Percentiles rank a stretch among this genome's conserved stretches.
Conservation (phyloP, 2,113 vertebrate species). For the Pungitius pungitius region DNA sequence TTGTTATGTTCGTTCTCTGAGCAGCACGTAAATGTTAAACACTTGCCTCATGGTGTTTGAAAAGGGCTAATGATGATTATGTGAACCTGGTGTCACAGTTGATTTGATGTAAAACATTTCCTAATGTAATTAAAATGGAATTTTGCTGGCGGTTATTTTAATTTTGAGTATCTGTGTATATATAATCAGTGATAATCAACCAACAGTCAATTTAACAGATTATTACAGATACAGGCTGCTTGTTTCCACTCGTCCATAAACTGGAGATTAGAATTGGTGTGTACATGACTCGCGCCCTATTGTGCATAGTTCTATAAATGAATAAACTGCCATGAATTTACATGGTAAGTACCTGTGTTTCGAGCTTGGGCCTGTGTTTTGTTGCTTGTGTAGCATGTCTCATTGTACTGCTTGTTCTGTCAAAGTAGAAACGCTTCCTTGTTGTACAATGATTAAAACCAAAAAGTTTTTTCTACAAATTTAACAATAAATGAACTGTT, state of each 20-base stretch:
- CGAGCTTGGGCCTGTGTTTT: not conserved
- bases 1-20: conserved; percentile 24
- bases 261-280: not conserved
- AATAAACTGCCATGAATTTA: not conserved
- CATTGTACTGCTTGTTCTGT: not conserved
- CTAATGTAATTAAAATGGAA: not conserved
- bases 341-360: not conserved
- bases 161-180: not conserved
- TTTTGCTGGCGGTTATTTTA: not conserved
- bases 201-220: too few relatives aligned
- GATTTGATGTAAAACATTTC: not conserved
- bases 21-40: conserved; percentile 44
- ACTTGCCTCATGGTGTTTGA: conserved; percentile 38
- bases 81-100: conserved; percentile 33
- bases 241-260: not conserved
- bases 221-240: not conserved
- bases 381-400: not conserved
- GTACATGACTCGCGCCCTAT: too few relatives aligned
- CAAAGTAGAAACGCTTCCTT: conserved; percentile 1
- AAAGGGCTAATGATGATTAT: not conserved
- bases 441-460: too few relatives aligned
- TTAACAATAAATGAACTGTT: too few relatives aligned
- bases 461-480: too few relatives aligned
- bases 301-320: not conserved
- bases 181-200: not conserved